Evolutionary conservation across 2,797 vertebrate genomes (phyloP).

Genomic region (Gallinago stenura): DNA sequence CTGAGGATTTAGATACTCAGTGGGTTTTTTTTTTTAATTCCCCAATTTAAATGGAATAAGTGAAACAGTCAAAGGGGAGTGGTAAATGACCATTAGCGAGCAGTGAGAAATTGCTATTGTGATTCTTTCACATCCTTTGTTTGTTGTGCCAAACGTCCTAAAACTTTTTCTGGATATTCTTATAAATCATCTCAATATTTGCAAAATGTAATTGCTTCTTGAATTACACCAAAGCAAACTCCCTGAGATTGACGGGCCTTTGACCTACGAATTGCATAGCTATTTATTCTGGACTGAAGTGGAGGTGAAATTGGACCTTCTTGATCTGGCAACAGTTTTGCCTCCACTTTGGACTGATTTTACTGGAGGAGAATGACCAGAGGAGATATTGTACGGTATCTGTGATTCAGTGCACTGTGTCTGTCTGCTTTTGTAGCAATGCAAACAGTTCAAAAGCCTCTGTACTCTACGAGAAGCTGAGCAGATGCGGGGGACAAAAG

Average conservation of each 20-base stretch:
- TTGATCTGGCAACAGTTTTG: constrained; percentile 29
- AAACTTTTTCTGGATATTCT: not conserved
- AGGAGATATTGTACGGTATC: not conserved
- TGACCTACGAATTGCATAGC: constrained; percentile 18
- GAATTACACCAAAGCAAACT: constrained; percentile 24
- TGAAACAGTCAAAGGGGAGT: not conserved
- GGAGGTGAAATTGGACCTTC: constrained; percentile 13
- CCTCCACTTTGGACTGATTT: not conserved
- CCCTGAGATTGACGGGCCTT: not conserved
- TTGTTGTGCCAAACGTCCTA: not conserved
- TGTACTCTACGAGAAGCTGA: not conserved
- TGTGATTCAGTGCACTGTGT: not conserved
- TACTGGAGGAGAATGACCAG: not conserved
- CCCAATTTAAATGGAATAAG: not conserved
- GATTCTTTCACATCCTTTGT: not conserved
- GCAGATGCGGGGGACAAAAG: not conserved
- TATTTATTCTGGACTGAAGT: constrained; percentile 4
- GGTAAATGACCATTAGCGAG: not conserved
- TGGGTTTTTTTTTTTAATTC: not conserved
- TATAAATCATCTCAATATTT: constrained; percentile 30
- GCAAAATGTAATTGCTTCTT: constrained; percentile 30
- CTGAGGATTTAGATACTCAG: not conserved
- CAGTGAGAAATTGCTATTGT: not conserved
- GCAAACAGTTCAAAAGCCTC: not conserved
- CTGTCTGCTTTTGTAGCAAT: not conserved